Base-by-base conservation (phyloP, 64 coral and sea anemone species). In the Actinia equina region DNA sequence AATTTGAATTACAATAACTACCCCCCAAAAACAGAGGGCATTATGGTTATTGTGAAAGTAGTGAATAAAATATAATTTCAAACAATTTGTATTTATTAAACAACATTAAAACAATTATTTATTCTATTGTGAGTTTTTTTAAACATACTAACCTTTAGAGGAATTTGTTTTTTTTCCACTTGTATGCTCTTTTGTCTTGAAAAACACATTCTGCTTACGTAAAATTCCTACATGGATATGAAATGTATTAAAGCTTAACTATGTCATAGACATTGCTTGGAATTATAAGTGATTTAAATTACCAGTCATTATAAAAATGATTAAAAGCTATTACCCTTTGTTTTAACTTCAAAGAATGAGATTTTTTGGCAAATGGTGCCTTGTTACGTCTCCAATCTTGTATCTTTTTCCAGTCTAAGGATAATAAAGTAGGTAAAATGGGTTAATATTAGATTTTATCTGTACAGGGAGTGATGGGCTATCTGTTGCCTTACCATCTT, bases 171-270 rank as follows among this genome's bases (percentile, higher is more conserved):
- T n/a, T n/a, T n/a, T n/a, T n/a, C n/a, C n/a, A n/a, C n/a, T n/a
- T n/a, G n/a, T n/a, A n/a, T n/a, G n/a, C n/a, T n/a, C n/a, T n/a
- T n/a, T n/a, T n/a, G n/a, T n/a, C n/a, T n/a, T n/a, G 83, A n/a
- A n/a, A n/a, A n/a, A n/a, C n/a, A n/a, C n/a, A n/a, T n/a, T n/a
- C n/a, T 85, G 56, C 25, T 67, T 69, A 71, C 85, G 71, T 86
- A 60, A 71, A 67, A 86, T 44, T 67, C 85, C 85, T 86, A 69
- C 15, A 78, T 63, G 60, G 20, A 63, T 20, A 63, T 63, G 20
- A 63, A 63, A 7, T n/a, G n/a, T n/a, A n/a, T n/a, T n/a, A n/a
- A n/a, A n/a, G n/a, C 6, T 22, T 64, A 19, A 64, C 22, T 64
- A 22, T 64, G 61, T 64, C 22, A n/a, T 22, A 64, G 18, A 64